A percentile compares a stretch with the other conserved stretches of the same genome.
These are phyloP conservation scores for Clarias platycephalus DNA, from an alignment of 2,797 vertebrate genomes.

Conservation along the genomic window DNA sequence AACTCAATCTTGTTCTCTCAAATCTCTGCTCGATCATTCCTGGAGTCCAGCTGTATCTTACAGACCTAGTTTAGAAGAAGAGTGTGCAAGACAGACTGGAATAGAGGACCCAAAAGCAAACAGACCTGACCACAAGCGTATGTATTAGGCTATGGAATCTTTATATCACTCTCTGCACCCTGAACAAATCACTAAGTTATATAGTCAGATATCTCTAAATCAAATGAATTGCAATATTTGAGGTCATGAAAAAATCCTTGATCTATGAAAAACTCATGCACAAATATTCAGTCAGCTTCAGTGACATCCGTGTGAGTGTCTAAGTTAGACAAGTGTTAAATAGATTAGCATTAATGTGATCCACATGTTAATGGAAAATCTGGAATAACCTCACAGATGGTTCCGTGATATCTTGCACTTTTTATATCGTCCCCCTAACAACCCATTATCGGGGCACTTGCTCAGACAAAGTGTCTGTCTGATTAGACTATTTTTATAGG, in stretches of 20 bases:
- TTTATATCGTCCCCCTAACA: slow-evolving; percentile 35
- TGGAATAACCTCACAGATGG: slow-evolving; percentile 43
- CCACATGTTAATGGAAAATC: slow-evolving; percentile 42
- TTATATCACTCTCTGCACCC: background rate
- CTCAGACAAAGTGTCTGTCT: slow-evolving; percentile 41
- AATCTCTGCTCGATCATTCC: slow-evolving; percentile 45
- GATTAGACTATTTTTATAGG: slow-evolving; percentile 49
- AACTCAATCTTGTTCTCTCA: slow-evolving; percentile 75
- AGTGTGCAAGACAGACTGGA: slow-evolving; percentile 5
- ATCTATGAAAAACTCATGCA: background rate
- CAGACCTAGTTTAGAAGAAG: slow-evolving; percentile 12
- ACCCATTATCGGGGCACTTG: slow-evolving; percentile 37
- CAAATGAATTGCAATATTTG: background rate
- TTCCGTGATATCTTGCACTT: slow-evolving; percentile 32
- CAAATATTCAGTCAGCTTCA: background rate
- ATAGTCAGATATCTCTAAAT: background rate
- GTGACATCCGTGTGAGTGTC: background rate
- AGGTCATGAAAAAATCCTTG: background rate
- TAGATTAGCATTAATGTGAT: slow-evolving; percentile 31
- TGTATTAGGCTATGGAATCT: background rate
- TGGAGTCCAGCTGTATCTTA: slow-evolving; percentile 46
- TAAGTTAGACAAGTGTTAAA: slow-evolving; percentile 29
- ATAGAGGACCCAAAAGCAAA: background rate
- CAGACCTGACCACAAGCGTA: background rate
- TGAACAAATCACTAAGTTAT: background rate